Base-by-base conservation (phyloP, 2,888 invertebrate genomes). In the Caenorhabditis sulstoni region DNA sequence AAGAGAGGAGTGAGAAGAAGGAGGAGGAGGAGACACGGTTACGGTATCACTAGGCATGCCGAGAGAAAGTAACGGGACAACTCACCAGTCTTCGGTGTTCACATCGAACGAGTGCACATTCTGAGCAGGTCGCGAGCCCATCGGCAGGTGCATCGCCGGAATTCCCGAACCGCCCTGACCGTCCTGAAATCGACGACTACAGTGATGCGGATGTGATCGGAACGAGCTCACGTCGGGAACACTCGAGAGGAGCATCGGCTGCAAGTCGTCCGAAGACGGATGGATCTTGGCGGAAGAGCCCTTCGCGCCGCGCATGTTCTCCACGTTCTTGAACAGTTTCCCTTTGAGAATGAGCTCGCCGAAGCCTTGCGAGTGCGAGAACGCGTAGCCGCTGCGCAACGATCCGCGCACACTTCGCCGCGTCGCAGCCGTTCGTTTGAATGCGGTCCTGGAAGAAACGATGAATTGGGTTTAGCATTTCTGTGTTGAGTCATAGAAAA, bases 341-440 rank as follows among this genome's bases (percentile, higher is more conserved):
- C 90, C 90, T 75, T 90, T 90, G 76, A 97, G 98, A 91, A 99
- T 99, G 87, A 99, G 94, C 20, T 96, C 93, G 57, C 97, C 97
- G 91, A 97, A 97, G 87, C 97, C 97, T 93, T 96, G 95, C 87
- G 96, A 96, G 92, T 99, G 98, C 71, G 98, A 96, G 92, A 99
- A 99, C 11, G 98, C 98, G 92, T 99, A 96, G 70, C 98, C 97
- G 12, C 97, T 97, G 71, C 97, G 94, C 81, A 97, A 93, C 37
- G 96, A 96, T 88, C 96, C 94, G 44, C 97, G 93, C 12, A 90
- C 89, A 76, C 95, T 95, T 88, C 96, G 94, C 75, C 96, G 93
- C 0, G 96, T 94, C 58, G 81, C 80, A 88, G 91, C 58, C 88
- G 91, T 79, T 23, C 87, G 74, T 65, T 80, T 82, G 79, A 84